Evolutionary conservation across 2,797 vertebrate species (phyloP).

Genomic region (Clarias laeviceps): DNA sequence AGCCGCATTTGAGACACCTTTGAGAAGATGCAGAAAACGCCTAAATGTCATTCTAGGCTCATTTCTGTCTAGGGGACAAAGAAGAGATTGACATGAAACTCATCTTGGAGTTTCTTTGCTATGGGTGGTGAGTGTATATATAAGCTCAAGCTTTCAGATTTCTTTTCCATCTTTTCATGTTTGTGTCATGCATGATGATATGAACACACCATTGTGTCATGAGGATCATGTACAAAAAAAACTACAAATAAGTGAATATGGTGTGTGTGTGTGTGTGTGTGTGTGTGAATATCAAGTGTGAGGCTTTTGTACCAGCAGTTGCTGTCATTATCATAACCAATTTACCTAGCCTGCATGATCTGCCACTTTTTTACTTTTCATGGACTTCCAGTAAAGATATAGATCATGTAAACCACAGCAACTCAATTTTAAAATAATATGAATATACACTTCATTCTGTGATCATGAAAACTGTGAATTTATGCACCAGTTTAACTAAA

Average conservation of each 20-base stretch:
- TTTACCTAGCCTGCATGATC: not conserved
- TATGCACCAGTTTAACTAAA: not conserved
- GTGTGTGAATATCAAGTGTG: not conserved
- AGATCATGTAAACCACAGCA: slow-evolving; percentile 2
- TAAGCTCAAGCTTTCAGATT: not conserved
- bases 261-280: not conserved
- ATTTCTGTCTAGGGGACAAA: too few species aligned
- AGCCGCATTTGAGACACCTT: too few species aligned
- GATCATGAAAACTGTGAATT: not conserved
- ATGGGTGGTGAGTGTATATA: not conserved
- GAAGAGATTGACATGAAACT: too few species aligned
- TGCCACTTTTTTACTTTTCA: not conserved
- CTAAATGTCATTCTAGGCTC: too few species aligned
- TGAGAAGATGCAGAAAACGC: too few species aligned
- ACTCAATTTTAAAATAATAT: not conserved
- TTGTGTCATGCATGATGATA: not conserved
- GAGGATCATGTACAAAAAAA: not conserved
- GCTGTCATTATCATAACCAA: not conserved
- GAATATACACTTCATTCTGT: not conserved
- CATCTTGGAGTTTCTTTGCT: too few species aligned
- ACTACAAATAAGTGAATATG: not conserved
- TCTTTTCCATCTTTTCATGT: not conserved
- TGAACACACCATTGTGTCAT: not conserved
- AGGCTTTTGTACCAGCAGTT: not conserved
- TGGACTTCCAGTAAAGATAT: not conserved